Evolutionary conservation across 2,797 vertebrate genomes (phyloP), one percentile per base, ranked within the genome.

Genomic region (Cirrhinus molitorella): DNA sequence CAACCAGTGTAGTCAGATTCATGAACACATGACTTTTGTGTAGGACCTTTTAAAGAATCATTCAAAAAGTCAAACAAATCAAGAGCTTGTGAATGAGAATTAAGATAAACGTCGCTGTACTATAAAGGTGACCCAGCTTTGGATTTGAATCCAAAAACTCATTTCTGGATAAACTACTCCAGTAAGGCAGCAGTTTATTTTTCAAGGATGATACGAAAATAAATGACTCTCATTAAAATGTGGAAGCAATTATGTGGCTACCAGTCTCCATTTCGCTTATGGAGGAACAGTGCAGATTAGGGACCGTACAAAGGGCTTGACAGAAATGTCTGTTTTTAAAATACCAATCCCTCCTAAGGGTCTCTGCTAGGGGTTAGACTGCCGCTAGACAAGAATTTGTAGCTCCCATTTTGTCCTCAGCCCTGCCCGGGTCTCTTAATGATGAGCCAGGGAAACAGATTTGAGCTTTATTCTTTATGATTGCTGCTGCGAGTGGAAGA

Each of bases 381-480:
- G 47, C 43, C 45, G 28, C 6, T 81, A 49, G 63, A 79, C 21
- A 71, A 76, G 65, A 63, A 81, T 63, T 76, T 84, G 73, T n/a
- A 72, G 68, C 40, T 76, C 34, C 66, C 55, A 75, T 80, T 72
- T 37, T 72, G 79, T 74, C 40, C 61, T 84, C 47, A 76, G 67
- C 47, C 72, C 19, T 37, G 4, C 72, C 71, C 73, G 13, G 55
- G 75, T 61, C 67, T 78, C 63, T 49, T 72, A 23, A 75, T 70
- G 68, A 61, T 63, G 77, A 86, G 68, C 74, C 34, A 47, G 61
- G 65, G 74, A 79, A 86, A 73, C 70, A 85, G 21, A 85, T 78
- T 85, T 86, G 81, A 86, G 86, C 82, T 86, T 83, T 80, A 89
- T 88, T 88, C 76, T 79, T 86, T 71, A 77, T 84, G 85, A 87